phyloP scores from a whole-genome alignment of 2,888 invertebrate species.

The Limenitis camilla region DNA sequence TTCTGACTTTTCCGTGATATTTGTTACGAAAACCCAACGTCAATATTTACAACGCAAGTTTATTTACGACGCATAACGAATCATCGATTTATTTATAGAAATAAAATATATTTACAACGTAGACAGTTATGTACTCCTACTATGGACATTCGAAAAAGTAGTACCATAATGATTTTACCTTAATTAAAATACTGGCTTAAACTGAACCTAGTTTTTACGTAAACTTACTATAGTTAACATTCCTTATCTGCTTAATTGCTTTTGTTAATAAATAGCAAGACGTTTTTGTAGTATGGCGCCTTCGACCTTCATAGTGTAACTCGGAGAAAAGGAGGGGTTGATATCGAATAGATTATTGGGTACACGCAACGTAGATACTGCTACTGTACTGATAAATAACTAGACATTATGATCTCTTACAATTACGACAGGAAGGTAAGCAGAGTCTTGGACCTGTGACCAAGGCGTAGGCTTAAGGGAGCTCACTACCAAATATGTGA shows the following conservation, averaged over 20 bases:
- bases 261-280: conserved; percentile 5
- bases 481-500: no score
- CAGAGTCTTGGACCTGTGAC: no score
- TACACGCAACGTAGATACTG: no score
- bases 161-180: conserved; percentile 23
- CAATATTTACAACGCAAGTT: no score
- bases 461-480: no score
- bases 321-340: no score
- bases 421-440: no score
- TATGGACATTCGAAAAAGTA: conserved; percentile 21
- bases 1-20: no score
- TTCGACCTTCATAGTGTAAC: neutral
- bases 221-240: conserved; percentile 2
- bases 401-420: no score
- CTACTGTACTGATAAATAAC: no score
- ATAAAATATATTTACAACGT: neutral
- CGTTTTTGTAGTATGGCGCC: neutral
- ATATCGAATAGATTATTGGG: no score
- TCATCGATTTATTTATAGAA: neutral
- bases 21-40: no score
- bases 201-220: conserved; percentile 10
- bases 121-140: conserved; percentile 7
- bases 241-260: conserved; percentile 11
- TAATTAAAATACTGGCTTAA: conserved; percentile 25
- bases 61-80: neutral